These are phyloP conservation scores for Caenorhabditis auriculariae DNA, from an alignment of 2,888 invertebrate species.

Conservation along the genomic window DNA sequence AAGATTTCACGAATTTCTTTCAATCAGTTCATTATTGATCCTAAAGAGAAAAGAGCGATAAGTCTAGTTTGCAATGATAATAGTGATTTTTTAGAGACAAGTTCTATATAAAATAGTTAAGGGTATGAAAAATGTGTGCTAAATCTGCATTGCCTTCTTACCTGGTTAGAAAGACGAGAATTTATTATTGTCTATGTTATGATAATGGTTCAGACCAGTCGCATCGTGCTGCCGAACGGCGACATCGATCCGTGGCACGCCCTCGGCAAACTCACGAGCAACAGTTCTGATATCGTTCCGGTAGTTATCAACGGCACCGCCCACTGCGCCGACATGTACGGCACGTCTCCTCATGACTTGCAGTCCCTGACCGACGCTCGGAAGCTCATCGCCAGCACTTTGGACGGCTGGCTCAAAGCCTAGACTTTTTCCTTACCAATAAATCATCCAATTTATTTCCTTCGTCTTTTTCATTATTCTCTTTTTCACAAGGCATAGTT, in stretches of 20 bases:
- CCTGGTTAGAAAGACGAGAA: too few relatives aligned
- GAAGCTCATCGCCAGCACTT: conserved; percentile 11
- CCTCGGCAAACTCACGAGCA: conserved; percentile 30
- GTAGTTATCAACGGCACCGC: conserved; percentile 41
- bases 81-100: too few relatives aligned
- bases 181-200: neutral
- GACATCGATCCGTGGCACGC: conserved; percentile 45
- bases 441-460: neutral
- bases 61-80: too few relatives aligned
- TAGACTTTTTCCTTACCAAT: too few relatives aligned
- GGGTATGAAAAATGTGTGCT: too few relatives aligned
- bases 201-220: conserved; percentile 18
- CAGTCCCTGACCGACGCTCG: conserved; percentile 20
- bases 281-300: conserved; percentile 18
- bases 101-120: too few relatives aligned
- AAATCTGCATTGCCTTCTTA: too few relatives aligned
- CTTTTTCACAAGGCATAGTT: too few relatives aligned
- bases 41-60: too few relatives aligned
- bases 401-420: conserved; percentile 21
- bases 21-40: too few relatives aligned
- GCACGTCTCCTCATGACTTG: conserved; percentile 10
- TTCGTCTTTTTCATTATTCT: neutral
- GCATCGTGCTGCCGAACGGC: conserved; percentile 41
- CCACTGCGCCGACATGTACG: conserved; percentile 49
- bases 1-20: neutral